Evolutionary conservation across 2,113 vertebrate species (phyloP), one percentile per base, ranked within the genome.

Genomic region (Tinamus guttatus): DNA sequence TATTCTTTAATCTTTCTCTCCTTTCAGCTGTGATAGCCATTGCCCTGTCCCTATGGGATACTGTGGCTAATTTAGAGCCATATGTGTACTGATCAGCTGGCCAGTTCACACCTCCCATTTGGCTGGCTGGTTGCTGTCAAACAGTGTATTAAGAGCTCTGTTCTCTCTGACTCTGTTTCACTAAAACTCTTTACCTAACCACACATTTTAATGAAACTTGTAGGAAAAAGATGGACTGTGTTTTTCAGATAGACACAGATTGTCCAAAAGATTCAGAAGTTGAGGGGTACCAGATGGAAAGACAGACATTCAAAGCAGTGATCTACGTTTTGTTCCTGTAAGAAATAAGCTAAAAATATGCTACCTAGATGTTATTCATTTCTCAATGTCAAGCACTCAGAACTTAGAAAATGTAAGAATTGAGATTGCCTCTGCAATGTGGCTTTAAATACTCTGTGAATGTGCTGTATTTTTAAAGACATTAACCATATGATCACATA

Each of bases 261-360:
- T 62, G 64, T 67, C 59, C 36, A 62, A 34, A 93, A 69, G 30
- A 70, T 85, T 69, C n/a, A 80, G 43, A 93, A 74, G 56, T 87
- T 86, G 30, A 51, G 52, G 38, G 79, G 20, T 49, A 5, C 49
- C 49, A 58, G 49, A 56, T 90, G 40, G 75, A 95, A 91, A 93
- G 74, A 74, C 45, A 91, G 67, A 67, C 11, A 79, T 59, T 94
- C 34, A 64, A 64, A 93, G 19, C 52, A 93, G 67, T 81, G 40
- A 62, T 74, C 59, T 85, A 20, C 2, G 1, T 52, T 80, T 96
- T 95, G 5, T 74, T 77, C 54, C 18, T 77, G 40, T 85, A 90
- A 85, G 59, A 93, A 95, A 69, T 90, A 74, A 85, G 27, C 30
- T 74, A 74, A 91, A 93, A 81, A 74, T 83, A 63, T 24, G n/a